These are phyloP conservation scores for Leptopilina myrica DNA, from an alignment of 2,888 invertebrate species.

Conservation along the genomic window DNA sequence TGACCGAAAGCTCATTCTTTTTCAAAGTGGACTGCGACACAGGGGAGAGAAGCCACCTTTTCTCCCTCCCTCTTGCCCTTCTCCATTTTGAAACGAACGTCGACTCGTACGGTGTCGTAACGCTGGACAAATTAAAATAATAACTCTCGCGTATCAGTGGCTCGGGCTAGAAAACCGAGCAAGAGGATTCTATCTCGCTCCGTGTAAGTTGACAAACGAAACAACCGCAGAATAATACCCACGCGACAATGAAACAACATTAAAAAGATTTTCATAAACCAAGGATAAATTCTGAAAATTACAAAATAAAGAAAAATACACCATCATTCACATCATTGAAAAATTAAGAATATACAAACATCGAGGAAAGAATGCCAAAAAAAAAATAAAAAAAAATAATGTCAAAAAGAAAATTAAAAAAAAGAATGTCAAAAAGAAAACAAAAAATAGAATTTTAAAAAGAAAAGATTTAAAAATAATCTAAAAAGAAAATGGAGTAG, in stretches of 20 bases:
- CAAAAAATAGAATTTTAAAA: no score
- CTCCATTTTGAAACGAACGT: constrained; percentile 44
- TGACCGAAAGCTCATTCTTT: constrained; percentile 32
- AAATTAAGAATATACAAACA: no score
- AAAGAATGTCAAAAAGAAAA: no score
- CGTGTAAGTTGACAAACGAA: constrained; percentile 45
- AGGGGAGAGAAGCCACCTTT: constrained; percentile 32
- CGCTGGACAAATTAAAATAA: constrained; percentile 59
- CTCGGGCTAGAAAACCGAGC: constrained; percentile 41
- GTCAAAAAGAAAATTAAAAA: no score
- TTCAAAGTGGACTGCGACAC: constrained; percentile 33
- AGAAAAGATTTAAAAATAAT: no score
- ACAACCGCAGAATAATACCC: constrained; percentile 44
- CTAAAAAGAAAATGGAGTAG: no score
- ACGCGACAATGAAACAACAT: constrained; percentile 36
- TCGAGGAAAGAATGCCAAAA: no score
- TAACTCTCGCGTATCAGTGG: constrained; percentile 57
- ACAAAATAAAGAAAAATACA: constrained; percentile 16
- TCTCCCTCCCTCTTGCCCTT: no score
- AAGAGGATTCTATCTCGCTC: constrained; percentile 50
- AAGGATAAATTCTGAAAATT: constrained; percentile 5
- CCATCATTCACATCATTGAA: no score
- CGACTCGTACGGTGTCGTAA: constrained; percentile 42
- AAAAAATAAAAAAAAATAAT: no score
- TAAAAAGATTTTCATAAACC: constrained; percentile 22